These are phyloP conservation scores for Odontomachus brunneus DNA, from an alignment of 1,140 invertebrate genomes.

Conservation along the genomic window DNA sequence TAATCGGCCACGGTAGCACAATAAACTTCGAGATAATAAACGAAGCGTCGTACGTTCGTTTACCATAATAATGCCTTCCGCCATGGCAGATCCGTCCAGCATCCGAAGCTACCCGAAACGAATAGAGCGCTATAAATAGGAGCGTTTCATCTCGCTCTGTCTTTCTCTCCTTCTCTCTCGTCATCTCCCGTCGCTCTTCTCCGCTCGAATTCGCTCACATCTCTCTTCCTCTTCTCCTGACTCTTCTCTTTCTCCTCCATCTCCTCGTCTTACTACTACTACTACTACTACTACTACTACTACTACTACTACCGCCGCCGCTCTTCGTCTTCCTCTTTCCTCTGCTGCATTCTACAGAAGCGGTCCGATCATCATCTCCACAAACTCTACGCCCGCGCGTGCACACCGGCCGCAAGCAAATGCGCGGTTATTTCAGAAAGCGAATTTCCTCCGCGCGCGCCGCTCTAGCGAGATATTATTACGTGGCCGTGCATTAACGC, in stretches of 20 bases:
- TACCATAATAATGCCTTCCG: constrained; percentile 82
- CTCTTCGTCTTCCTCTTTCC: constrained; percentile 54
- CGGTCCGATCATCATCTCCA: constrained; percentile 70
- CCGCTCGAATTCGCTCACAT: constrained; percentile 12
- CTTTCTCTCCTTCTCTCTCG: background rate
- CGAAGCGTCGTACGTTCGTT: constrained; percentile 77
- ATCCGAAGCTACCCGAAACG: constrained; percentile 76
- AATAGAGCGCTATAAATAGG: constrained; percentile 81
- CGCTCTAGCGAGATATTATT: constrained; percentile 72
- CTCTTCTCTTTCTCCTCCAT: constrained; percentile 11
- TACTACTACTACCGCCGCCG: no score
- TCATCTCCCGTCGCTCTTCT: background rate
- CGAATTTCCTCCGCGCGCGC: constrained; percentile 68
- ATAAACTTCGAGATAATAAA: constrained; percentile 83
- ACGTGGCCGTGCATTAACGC: constrained; percentile 50
- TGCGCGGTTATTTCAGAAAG: constrained; percentile 76
- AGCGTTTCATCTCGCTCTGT: constrained; percentile 14
- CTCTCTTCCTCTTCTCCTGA: constrained; percentile 20
- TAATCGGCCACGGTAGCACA: constrained; percentile 81
- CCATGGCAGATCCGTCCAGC: constrained; percentile 72
- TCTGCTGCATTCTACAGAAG: constrained; percentile 66
- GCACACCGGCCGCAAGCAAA: constrained; percentile 64
- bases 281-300: no score
- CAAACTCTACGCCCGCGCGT: constrained; percentile 54
- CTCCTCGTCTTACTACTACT: background rate